Conservation (phyloP, 2,888 invertebrate species). For the Epiblema foenella region DNA sequence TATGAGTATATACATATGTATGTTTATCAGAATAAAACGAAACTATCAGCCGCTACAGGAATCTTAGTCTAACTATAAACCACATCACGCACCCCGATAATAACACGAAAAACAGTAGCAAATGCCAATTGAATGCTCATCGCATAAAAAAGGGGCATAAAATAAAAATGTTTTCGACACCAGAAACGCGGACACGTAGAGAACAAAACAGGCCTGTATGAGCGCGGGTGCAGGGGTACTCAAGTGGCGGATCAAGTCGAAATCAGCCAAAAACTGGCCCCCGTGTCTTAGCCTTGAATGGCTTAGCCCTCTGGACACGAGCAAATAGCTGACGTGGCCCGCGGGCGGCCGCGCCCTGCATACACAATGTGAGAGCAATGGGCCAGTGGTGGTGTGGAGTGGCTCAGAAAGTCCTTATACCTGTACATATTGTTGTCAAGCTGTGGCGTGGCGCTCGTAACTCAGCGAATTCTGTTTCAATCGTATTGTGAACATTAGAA, state of each 20-base stretch:
- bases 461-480: too few relatives aligned
- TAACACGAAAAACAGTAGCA: slow-evolving; percentile 28
- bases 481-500: too few relatives aligned
- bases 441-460: too few relatives aligned
- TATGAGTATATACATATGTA: not conserved
- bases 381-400: slow-evolving; percentile 58
- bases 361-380: slow-evolving; percentile 74
- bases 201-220: slow-evolving; percentile 38
- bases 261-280: slow-evolving; percentile 82
- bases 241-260: slow-evolving; percentile 71
- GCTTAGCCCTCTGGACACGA: slow-evolving; percentile 83
- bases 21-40: not conserved
- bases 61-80: slow-evolving; percentile 26
- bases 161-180: slow-evolving; percentile 42
- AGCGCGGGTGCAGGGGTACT: slow-evolving; percentile 52
- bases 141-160: slow-evolving; percentile 26
- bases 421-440: not conserved
- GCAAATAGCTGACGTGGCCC: slow-evolving; percentile 84
- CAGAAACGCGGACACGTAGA: slow-evolving; percentile 36
- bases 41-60: not conserved
- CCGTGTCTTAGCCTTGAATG: slow-evolving; percentile 83
- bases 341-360: slow-evolving; percentile 81
- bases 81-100: slow-evolving; percentile 27
- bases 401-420: slow-evolving; percentile 38
- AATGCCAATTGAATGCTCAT: slow-evolving; percentile 29